Percentiles rank a stretch among this genome's conserved stretches.
Conservation (phyloP, 2,113 vertebrate genomes). For the Neoarius graeffei region DNA sequence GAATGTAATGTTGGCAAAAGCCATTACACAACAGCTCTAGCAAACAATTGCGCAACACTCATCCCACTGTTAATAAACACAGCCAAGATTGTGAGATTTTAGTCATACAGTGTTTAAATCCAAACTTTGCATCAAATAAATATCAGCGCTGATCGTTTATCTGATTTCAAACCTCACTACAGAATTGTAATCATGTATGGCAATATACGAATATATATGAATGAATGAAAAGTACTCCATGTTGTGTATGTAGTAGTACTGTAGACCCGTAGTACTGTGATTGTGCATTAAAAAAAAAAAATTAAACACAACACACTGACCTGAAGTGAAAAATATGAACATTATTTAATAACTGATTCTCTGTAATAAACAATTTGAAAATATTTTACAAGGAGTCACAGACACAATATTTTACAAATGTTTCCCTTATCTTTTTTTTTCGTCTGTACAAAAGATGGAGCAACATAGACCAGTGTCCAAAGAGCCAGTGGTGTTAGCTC, state of each 20-base stretch:
- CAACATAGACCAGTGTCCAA: slow-evolving; percentile 72
- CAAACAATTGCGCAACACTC: neutral
- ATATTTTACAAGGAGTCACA: slow-evolving; percentile 99
- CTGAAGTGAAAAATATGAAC: slow-evolving; percentile 99
- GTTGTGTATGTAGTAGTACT: neutral
- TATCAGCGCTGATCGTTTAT: neutral
- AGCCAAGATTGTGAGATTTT: neutral
- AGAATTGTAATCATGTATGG: neutral
- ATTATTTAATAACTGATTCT: slow-evolving; percentile 99
- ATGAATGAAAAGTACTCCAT: neutral
- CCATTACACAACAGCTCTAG: neutral
- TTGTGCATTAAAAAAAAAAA: slow-evolving; percentile 38
- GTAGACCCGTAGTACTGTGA: neutral
- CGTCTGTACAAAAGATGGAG: slow-evolving; percentile 93
- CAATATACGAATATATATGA: neutral
- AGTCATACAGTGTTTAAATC: neutral
- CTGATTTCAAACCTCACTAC: neutral
- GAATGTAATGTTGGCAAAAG: no score
- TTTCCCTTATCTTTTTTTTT: slow-evolving; percentile 78
- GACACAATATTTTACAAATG: slow-evolving; percentile 99
- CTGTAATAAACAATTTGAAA: slow-evolving; percentile 99
- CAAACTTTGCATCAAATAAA: neutral
- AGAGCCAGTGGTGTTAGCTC: slow-evolving; percentile 70
- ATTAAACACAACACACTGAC: slow-evolving; percentile 62
- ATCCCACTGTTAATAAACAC: neutral